Base-by-base conservation (phyloP, 2,888 invertebrate species). In the Pimpla rufipes region DNA sequence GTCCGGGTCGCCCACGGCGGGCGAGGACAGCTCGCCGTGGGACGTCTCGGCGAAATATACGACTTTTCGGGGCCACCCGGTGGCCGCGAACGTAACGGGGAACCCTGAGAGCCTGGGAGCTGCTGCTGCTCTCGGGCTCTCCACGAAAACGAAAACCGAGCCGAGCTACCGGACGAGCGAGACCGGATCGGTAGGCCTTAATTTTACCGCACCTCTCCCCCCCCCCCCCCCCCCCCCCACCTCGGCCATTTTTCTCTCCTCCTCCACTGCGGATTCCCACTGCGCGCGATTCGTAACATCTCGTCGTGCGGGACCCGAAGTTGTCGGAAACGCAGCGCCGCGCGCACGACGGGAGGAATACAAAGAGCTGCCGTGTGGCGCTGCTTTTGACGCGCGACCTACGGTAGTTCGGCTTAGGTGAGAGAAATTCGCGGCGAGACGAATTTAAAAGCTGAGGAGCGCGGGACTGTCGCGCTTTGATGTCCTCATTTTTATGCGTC, bases 11-110 rank as follows among this genome's bases (percentile, higher is more conserved):
- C 87, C 88, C 88, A 88, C 85, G 87, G 88, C 81, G 88, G 87
- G 88, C 86, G 91, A 89, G 87, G 91, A 91, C 90, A 91, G 89
- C 88, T 90, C 89, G 87, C 90, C 88, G 89, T 90, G 90, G 91
- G 92, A 90, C 90, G 90, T 89, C 91, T 87, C 75, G 59, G 71
- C 88, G 87, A 91, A 88, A 91, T 91, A 90, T 90, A 90, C 88
- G 90, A 88, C 88, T 89, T 89, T 89, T 88, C 83, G 87, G 87
- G 87, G 88, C 91, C 92, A 91, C 91, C 90, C 90, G 89, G 88
- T 87, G 88, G 85, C 87, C 84, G 76, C 76, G 73, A 83, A 83
- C 77, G 80, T 80, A 83, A 83, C 80, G 83, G 83, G 74, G 83
- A 79, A 83, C 67, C 76, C 83, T 76, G 71, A 70, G 71, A 75